Percentiles rank a stretch among this genome's conserved stretches.
phyloP scores from a whole-genome alignment of 2,797 vertebrate genomes.

The Halcyon leucocephala region DNA sequence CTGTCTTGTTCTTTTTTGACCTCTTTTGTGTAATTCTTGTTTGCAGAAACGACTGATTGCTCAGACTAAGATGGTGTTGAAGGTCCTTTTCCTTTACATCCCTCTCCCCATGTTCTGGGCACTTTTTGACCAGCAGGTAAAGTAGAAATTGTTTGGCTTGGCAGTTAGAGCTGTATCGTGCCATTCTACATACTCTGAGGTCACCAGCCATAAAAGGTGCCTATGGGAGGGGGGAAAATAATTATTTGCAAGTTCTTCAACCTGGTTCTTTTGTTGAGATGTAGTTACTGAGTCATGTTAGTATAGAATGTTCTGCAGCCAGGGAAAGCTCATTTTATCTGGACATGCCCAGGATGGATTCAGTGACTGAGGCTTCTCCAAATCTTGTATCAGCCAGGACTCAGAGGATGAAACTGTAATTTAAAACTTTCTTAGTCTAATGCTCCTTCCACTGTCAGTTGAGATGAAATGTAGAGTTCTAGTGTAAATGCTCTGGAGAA shows the following conservation, averaged over 20 bases:
- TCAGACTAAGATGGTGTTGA: slow-evolving; percentile 94
- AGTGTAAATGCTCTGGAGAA: background rate
- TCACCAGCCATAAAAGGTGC: background rate
- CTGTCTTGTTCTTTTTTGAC: background rate
- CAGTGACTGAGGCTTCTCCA: background rate
- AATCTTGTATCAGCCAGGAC: background rate
- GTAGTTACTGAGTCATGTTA: background rate
- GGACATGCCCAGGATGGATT: background rate
- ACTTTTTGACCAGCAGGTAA: slow-evolving; percentile 96
- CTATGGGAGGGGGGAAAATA: background rate
- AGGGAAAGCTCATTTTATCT: background rate
- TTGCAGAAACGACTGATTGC: slow-evolving; percentile 89
- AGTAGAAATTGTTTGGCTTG: background rate
- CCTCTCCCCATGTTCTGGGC: slow-evolving; percentile 99
- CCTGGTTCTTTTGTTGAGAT: background rate
- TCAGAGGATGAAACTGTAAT: background rate
- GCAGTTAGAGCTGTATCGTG: background rate
- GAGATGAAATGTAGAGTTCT: background rate
- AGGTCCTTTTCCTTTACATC: slow-evolving; percentile 92
- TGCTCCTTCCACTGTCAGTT: background rate
- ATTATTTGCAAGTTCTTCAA: background rate
- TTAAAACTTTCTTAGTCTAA: background rate
- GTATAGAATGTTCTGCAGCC: background rate
- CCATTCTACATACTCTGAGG: background rate
- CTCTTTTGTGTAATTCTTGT: background rate